Base-by-base conservation (phyloP, 2,888 invertebrate species). In the Marronus borbonicus region DNA sequence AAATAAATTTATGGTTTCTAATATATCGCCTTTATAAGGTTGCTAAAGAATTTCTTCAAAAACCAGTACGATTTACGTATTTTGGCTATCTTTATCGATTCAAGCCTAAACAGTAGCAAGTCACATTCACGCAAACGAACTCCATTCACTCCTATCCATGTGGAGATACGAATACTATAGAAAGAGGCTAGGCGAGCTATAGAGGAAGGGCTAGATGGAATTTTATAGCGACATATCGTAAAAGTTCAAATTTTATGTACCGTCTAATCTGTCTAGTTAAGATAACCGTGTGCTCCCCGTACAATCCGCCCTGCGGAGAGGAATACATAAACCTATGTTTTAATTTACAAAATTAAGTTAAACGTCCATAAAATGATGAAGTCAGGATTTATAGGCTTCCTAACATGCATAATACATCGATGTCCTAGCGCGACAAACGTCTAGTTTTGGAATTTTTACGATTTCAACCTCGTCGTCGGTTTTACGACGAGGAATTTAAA, bases 201-300 rank as follows among this genome's bases (percentile, higher is more conserved):
- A 44, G 10, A 44, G 10, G 28, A 60, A 24, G 7, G 12, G 17
- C 31, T 36, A 36, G 31, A 36, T 36, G 76, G 68, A 76, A 76
- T 44, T 76, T 76, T 76, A 68, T 76, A 62, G 36, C 76, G 58
- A 10, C 75, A 78, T 78, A 44, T 66, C 66, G 66, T 66, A 78
- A 78, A 78, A 78, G 75, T 78, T 75, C 75, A 72, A 77, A 77
- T 72, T 77, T 77, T 77, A 77, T 77, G 52, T 52, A 70, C 50
- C 62, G 77, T 78, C 66, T 78, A 77, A 78, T 78, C 78, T 75
- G 69, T 77, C 77, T 52, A 70, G 72, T 62, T 69, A 69, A 77
- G 77, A 77, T 77, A 44, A 77, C 69, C 55, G 39, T 49, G 49
- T 52, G 52, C 70, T 52, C 5, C 50, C 50, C n/a, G 49, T 24